Percentiles rank a stretch among this genome's conserved stretches.
These are phyloP conservation scores for Pipistrellus kuhlii DNA, from an alignment of 2,797 vertebrate genomes.

Conservation along the genomic window DNA sequence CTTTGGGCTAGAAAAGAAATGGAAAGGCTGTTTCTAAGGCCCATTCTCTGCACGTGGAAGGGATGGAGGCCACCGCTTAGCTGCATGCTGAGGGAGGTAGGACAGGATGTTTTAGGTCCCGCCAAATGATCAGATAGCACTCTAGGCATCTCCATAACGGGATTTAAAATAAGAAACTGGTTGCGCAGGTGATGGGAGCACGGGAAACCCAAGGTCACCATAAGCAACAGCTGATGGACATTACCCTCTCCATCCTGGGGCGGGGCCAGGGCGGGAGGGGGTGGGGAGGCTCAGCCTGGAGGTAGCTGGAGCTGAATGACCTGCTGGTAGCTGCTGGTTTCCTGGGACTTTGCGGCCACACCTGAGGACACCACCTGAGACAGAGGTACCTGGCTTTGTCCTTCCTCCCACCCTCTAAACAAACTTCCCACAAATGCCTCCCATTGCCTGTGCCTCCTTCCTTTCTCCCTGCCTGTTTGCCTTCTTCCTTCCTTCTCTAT, in stretches of 20 bases:
- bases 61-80: no score
- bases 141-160: not conserved
- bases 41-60: not conserved
- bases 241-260: not conserved
- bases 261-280: no score
- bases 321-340: not conserved
- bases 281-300: not conserved
- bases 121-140: not conserved
- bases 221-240: accelerated
- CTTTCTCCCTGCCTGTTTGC: not conserved
- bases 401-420: not conserved
- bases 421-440: no score
- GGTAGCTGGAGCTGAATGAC: not conserved
- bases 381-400: not conserved
- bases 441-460: not conserved
- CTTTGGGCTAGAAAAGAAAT: not conserved
- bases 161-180: not conserved
- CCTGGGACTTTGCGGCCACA: accelerated
- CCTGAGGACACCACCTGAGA: accelerated
- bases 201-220: not conserved
- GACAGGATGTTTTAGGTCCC: no score
- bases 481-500: not conserved
- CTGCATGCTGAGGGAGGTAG: not conserved
- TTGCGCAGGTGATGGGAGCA: not conserved
- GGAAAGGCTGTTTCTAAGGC: not conserved